Conservation (phyloP, 92 coral and sea anemone genomes). For the Pocillopora grandis region DNA sequence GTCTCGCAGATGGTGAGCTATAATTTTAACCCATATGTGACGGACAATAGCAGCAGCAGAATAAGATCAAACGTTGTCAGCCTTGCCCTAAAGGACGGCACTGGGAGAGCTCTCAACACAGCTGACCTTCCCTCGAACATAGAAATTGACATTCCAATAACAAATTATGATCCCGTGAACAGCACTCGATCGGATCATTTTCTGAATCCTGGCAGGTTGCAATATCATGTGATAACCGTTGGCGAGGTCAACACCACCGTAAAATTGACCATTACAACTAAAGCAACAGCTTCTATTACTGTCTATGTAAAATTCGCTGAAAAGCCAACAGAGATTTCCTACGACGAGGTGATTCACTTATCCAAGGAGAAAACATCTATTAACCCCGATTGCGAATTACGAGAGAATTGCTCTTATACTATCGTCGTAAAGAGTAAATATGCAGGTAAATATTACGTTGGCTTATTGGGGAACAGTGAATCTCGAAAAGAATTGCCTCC, state of each 20-base stretch:
- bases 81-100: constrained; percentile 28
- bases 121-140: constrained; percentile 21
- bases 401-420: constrained; percentile 12
- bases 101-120: constrained; percentile 5
- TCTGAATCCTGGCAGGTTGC: constrained; percentile 29
- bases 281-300: neutral
- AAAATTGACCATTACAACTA: neutral
- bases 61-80: constrained; percentile 33
- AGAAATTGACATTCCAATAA: constrained; percentile 14
- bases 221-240: constrained; percentile 26
- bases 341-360: neutral
- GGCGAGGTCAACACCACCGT: neutral
- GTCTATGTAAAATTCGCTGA: neutral
- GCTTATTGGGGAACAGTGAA: neutral
- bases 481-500: neutral
- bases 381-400: neutral
- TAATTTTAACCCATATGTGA: constrained; percentile 7
- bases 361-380: no score
- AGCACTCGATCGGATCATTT: neutral
- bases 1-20: constrained; percentile 7
- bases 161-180: neutral
- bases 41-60: constrained; percentile 6
- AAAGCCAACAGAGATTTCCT: constrained; percentile 2
- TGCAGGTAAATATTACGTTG: constrained; percentile 36
- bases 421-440: neutral